Percentiles rank a stretch among this genome's conserved stretches.
Conservation (phyloP, 2,113 vertebrate genomes). For the Neotoma lepida region DNA sequence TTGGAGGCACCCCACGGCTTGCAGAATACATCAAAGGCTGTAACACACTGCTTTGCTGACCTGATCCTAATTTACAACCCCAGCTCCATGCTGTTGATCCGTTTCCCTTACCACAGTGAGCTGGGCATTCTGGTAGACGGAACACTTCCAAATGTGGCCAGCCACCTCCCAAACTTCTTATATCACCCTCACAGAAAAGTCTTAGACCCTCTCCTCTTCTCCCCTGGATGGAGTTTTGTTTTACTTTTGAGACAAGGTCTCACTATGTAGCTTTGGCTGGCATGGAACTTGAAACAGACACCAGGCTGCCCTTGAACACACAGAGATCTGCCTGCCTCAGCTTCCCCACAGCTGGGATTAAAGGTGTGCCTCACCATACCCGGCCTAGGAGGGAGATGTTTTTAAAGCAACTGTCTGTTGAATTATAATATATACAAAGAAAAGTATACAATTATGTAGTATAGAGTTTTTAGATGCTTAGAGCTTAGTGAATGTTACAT, state of each 20-base stretch:
- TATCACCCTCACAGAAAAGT: not conserved
- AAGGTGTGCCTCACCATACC: not conserved
- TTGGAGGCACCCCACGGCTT: not conserved
- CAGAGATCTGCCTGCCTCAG: not conserved
- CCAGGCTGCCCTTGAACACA: not conserved
- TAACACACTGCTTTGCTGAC: not conserved
- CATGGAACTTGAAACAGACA: not conserved
- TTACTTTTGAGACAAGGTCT: not conserved
- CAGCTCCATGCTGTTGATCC: not conserved
- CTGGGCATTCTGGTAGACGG: not conserved
- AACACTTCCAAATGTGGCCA: conserved; percentile 47
- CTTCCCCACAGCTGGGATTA: not conserved
- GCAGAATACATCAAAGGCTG: conserved; percentile 28
- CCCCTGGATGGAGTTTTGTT: not conserved
- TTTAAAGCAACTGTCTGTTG: conserved; percentile 26
- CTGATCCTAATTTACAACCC: not conserved
- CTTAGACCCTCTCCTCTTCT: not conserved
- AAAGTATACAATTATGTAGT: not conserved
- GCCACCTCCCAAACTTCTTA: not conserved
- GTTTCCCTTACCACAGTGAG: not conserved
- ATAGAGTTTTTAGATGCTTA: not conserved
- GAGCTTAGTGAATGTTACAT: not conserved
- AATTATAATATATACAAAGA: not conserved
- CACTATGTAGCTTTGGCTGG: not conserved
- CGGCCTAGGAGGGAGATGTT: not conserved